Conservation (phyloP, 2,888 invertebrate species). For the Aromia moschata region DNA sequence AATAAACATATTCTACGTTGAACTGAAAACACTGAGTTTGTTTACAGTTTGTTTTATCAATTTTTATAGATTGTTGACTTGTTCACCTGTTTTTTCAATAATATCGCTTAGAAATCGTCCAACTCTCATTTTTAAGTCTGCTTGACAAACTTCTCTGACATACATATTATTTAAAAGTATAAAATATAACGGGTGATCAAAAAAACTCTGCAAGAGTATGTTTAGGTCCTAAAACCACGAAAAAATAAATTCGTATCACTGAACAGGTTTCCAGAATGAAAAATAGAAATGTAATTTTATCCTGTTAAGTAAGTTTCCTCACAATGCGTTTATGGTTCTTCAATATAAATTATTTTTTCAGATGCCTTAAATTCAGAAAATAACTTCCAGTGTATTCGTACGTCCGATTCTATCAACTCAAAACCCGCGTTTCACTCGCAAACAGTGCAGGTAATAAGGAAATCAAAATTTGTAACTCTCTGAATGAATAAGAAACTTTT, state of each 20-base stretch:
- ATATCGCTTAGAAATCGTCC: constrained; percentile 34
- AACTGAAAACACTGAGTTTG: constrained; percentile 15
- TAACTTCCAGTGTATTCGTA: constrained; percentile 11
- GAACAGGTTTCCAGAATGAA: too few relatives aligned
- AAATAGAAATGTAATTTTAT: too few relatives aligned
- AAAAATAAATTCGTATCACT: too few relatives aligned
- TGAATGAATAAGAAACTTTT: background rate
- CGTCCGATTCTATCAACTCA: constrained; percentile 6
- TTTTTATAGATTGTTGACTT: constrained; percentile 41
- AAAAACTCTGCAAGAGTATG: too few relatives aligned
- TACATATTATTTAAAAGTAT: too few relatives aligned
- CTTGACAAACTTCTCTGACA: constrained; percentile 8
- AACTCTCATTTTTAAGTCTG: constrained; percentile 18
- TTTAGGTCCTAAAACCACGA: too few relatives aligned
- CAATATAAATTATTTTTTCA: constrained; percentile 8
- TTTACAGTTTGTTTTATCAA: constrained; percentile 26
- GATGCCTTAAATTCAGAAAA: constrained; percentile 25
- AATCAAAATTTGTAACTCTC: too few relatives aligned
- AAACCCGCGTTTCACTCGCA: constrained; percentile 17
- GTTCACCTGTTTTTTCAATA: constrained; percentile 46
- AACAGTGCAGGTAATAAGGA: constrained; percentile 27
- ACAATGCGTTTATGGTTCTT: too few relatives aligned
- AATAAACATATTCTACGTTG: background rate
- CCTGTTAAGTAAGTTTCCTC: too few relatives aligned
- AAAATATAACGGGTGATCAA: too few relatives aligned